Evolutionary conservation across 2,113 vertebrate genomes (phyloP), one percentile per base, ranked within the genome.

Genomic region (Excalfactoria chinensis): DNA sequence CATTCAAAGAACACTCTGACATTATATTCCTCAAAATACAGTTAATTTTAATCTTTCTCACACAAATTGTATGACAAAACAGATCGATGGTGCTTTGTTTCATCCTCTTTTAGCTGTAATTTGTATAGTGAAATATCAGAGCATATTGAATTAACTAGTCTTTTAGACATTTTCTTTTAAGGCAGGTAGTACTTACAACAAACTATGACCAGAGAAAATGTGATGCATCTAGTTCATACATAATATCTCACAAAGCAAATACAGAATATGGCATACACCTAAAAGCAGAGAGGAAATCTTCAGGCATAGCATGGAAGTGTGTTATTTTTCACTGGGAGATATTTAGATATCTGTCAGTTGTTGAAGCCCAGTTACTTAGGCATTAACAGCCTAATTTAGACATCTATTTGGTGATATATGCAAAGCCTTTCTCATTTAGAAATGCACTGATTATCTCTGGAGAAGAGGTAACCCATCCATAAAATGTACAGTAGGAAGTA

Each of bases 21-120:
- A 73, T 63, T 41, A 85, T 76, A 55, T 6, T 87, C 71, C 73
- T 79, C 78, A 92, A 87, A 93, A 93, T 55, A 87, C 34, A 68
- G 74, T 89, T 95, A 89, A 95, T 92, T 93, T 95, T 93, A 87
- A 95, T 95, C 55, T 87, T 84, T 67, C 66, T 84, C 9, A 9
- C 5, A 8, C 12, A 48, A 22, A 91, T 82, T 81, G 82, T 79
- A 56, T 91, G 78, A 88, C 78, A 83, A 59, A 74, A 63, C 81
- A 78, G 62, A 82, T 75, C 48, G 88, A 91, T 96, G 53, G 28
- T 59, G 12, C 68, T 89, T 95, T 85, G n/a, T 89, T 92, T 82
- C 41, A 34, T 79, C 18, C 14, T 72, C 30, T 69, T 80, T 64
- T 49, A 28, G 13, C n/a, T 67, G 1, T 55, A 63, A 59, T 73